These are phyloP conservation scores for Campaea margaritaria DNA, from an alignment of 2,888 invertebrate genomes.

Conservation along the genomic window DNA sequence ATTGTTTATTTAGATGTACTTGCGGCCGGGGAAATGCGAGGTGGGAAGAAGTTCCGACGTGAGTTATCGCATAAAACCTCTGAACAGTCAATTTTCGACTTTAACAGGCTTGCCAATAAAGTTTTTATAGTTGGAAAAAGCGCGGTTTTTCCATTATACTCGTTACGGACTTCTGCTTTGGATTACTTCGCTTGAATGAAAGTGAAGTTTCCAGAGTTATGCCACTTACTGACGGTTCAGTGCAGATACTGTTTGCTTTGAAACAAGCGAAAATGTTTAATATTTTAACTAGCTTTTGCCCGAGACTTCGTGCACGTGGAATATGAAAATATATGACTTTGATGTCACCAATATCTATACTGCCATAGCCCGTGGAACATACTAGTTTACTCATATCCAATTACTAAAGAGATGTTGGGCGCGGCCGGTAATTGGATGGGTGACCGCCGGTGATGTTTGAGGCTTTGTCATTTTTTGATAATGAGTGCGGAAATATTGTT, in stretches of 20 bases:
- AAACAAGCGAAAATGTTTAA: neutral
- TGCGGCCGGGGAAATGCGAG: constrained; percentile 49
- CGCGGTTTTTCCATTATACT: constrained; percentile 35
- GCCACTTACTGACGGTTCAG: constrained; percentile 14
- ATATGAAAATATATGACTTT: too few species aligned
- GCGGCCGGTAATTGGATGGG: too few species aligned
- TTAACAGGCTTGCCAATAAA: constrained; percentile 43
- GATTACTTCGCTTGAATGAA: constrained; percentile 35
- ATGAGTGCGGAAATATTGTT: too few species aligned
- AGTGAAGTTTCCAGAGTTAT: constrained; percentile 17
- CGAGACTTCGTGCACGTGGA: too few species aligned
- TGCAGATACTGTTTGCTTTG: neutral
- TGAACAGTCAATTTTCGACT: constrained; percentile 49
- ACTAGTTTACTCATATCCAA: too few species aligned
- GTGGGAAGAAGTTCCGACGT: constrained; percentile 49
- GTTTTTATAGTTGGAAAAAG: constrained; percentile 44
- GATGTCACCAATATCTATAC: too few species aligned
- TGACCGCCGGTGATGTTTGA: too few species aligned
- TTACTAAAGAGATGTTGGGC: too few species aligned
- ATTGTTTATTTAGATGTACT: constrained; percentile 61
- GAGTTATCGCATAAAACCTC: constrained; percentile 50
- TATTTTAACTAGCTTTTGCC: neutral
- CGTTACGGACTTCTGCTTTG: constrained; percentile 27
- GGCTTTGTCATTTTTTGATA: too few species aligned
- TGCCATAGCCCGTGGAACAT: too few species aligned